These are phyloP conservation scores for Cheilosia scutellata DNA, from an alignment of 2,888 invertebrate species.

Conservation along the genomic window DNA sequence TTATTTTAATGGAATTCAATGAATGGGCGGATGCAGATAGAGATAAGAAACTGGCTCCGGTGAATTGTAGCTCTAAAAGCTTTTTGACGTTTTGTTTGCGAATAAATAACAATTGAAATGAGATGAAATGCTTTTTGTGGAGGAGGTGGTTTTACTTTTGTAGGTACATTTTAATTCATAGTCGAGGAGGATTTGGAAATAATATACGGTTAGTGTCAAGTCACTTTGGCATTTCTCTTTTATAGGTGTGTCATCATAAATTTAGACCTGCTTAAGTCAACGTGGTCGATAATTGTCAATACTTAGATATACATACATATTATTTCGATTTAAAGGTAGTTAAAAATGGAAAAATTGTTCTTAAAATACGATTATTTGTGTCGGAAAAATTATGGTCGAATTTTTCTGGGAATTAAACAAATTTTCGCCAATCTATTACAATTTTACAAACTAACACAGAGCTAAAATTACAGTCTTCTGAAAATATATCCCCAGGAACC, in stretches of 20 bases:
- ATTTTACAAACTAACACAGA: too few relatives aligned
- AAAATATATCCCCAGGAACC: too few relatives aligned
- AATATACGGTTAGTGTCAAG: neutral
- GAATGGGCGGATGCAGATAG: slow-evolving; percentile 24
- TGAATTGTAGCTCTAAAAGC: slow-evolving; percentile 56
- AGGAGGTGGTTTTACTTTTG: slow-evolving; percentile 1
- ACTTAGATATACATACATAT: too few relatives aligned
- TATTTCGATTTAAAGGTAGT: too few relatives aligned
- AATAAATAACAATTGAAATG: slow-evolving; percentile 55
- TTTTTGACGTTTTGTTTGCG: slow-evolving; percentile 56
- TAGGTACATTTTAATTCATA: neutral
- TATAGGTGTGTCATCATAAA: slow-evolving; percentile 28
- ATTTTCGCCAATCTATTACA: too few relatives aligned
- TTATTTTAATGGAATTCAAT: slow-evolving; percentile 54
- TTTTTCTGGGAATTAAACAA: too few relatives aligned
- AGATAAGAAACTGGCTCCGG: slow-evolving; percentile 59
- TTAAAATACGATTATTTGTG: too few relatives aligned
- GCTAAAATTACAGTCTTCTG: too few relatives aligned
- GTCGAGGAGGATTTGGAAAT: neutral
- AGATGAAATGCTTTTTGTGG: slow-evolving; percentile 37
- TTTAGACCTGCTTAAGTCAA: slow-evolving; percentile 5
- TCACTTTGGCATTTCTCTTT: neutral
- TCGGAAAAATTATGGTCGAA: too few relatives aligned
- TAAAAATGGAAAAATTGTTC: too few relatives aligned
- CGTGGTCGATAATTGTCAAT: neutral